A percentile compares a stretch with the other conserved stretches of the same genome.
These are phyloP conservation scores for Allacma fusca DNA, from an alignment of 2,888 invertebrate genomes.

Conservation along the genomic window DNA sequence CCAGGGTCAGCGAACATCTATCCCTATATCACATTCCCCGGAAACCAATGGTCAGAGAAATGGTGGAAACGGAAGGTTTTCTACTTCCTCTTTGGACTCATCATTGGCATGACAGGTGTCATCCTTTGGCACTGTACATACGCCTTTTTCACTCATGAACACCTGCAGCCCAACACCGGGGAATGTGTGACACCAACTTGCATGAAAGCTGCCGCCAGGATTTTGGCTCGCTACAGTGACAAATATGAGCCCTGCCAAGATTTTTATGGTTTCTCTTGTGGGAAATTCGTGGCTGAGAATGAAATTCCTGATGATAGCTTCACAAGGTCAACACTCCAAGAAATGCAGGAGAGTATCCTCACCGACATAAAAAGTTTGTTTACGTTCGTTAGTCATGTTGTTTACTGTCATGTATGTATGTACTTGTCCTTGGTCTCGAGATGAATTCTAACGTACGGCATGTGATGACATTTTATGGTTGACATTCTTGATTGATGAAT, in stretches of 20 bases:
- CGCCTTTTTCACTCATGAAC: constrained; percentile 5
- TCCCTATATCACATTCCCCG: constrained; percentile 30
- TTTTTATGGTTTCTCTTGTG: constrained; percentile 65
- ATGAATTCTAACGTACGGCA: too few species aligned
- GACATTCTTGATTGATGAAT: too few species aligned
- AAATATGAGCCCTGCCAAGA: constrained; percentile 63
- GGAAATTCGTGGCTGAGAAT: constrained; percentile 63
- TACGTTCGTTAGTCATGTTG: neutral
- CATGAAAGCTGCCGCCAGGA: constrained; percentile 63
- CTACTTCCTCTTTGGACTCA: constrained; percentile 26
- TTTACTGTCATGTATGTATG: neutral
- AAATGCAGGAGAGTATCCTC: constrained; percentile 65
- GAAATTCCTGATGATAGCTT: constrained; percentile 64
- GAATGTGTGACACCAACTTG: constrained; percentile 62
- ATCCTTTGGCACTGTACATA: constrained; percentile 22
- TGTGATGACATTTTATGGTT: too few species aligned
- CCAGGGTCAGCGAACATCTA: constrained; percentile 26
- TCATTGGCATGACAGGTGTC: constrained; percentile 30
- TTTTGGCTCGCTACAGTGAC: constrained; percentile 63
- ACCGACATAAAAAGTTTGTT: constrained; percentile 64
- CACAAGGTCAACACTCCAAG: constrained; percentile 64
- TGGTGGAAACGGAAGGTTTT: constrained; percentile 9
- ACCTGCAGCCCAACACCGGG: neutral
- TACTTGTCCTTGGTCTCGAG: too few species aligned
- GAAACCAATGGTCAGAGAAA: neutral